Evolutionary conservation across 2,888 invertebrate species (phyloP), one percentile per base, ranked within the genome.

Genomic region (Sycophila texana): DNA sequence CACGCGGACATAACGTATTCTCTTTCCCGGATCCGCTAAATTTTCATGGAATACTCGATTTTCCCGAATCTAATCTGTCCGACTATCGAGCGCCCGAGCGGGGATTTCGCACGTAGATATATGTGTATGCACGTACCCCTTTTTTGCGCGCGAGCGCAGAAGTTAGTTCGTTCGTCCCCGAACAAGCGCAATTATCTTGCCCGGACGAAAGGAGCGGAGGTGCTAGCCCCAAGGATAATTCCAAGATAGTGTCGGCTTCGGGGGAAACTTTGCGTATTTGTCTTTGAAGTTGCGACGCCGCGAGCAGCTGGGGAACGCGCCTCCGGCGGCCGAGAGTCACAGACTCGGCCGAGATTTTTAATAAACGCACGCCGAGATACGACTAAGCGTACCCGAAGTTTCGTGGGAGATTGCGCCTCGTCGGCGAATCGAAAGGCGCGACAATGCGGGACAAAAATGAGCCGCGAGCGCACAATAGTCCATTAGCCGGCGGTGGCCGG

Each of bases 121-220:
- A n/a, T n/a, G n/a, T n/a, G n/a, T n/a, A n/a, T n/a, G n/a, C n/a
- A n/a, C n/a, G n/a, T n/a, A n/a, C n/a, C n/a, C n/a, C 7, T 5
- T 1, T 39, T 39, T 39, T 10, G 7, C 10, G 10, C 10, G 7
- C 39, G 39, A 39, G 39, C 39, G 39, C 39, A 1, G 39, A 39
- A 39, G 39, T 39, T 39, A 39, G 39, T 39, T 39, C 39, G 7
- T 39, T 26, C 12, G 12, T 22, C 60, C n/a, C 66, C 51, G 20
- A 49, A 66, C 39, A 30, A 86, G 86, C 87, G 86, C 87, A 87
- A 88, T 88, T 88, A 86, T 86, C 87, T 85, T 84, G 84, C 78
- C 83, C 84, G 72, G 12, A 16, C 60, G 49, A 85, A 85, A 86
- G 85, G 85, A 86, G 85, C 14, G n/a, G n/a, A 53, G 84, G 84